phyloP scores from a whole-genome alignment of 2,888 invertebrate genomes.

The Dendrolimus pini region DNA sequence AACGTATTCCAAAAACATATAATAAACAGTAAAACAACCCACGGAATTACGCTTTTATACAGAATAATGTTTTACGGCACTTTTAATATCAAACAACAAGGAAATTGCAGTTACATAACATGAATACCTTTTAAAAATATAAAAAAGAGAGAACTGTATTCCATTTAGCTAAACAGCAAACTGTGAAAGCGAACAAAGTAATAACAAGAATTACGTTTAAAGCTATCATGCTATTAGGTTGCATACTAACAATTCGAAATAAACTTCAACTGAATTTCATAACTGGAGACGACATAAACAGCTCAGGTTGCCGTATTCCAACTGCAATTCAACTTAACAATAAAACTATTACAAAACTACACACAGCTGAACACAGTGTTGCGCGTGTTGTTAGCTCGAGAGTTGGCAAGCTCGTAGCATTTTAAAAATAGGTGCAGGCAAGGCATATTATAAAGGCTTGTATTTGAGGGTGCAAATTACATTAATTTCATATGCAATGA shows the following conservation, averaged over 20 bases:
- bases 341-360: conserved; percentile 6
- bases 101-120: neutral
- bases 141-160: neutral
- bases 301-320: conserved; percentile 17
- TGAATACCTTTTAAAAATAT: neutral
- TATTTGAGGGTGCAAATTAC: conserved; percentile 11
- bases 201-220: neutral
- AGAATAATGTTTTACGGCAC: neutral
- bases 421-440: neutral
- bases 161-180: neutral
- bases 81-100: neutral
- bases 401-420: conserved; percentile 9
- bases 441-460: neutral
- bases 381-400: conserved; percentile 6
- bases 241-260: conserved; percentile 9
- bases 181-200: neutral
- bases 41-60: too few relatives aligned
- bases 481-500: conserved; percentile 13
- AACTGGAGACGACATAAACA: conserved; percentile 15
- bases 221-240: neutral
- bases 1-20: too few relatives aligned
- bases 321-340: conserved; percentile 12
- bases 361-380: conserved; percentile 11
- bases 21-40: too few relatives aligned
- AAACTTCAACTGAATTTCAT: conserved; percentile 19